Base-by-base conservation (phyloP, 2,113 vertebrate species). In the Circaetus cinerascens region DNA sequence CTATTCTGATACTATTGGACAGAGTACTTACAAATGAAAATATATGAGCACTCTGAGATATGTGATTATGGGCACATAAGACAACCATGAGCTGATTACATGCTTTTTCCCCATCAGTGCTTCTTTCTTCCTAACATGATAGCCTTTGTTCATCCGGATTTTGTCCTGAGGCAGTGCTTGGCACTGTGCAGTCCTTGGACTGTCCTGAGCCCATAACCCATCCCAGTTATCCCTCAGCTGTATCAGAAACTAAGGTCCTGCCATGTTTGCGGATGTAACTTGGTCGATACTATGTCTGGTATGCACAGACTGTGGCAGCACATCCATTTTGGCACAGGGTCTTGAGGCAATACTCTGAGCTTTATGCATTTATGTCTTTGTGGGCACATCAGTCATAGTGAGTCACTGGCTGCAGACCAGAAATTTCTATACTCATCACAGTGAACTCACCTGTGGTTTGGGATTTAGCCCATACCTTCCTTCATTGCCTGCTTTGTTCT, bases 381-480 rank as follows among this genome's bases (percentile, higher is more conserved):
- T 87, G 86, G 86, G 84, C 73, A 71, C 60, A 67, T 63, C 89
- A 67, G 29, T 63, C 84, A 86, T 3, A 43, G 59, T 41, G 41
- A 88, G 72, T 95, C 95, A 82, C 60, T 87, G 71, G 46, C 87
- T 88, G 51, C 83, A 74, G 51, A 78, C 50, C 62, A 40, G 72
- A 55, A 79, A 51, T 69, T 81, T 92, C 91, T 95, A 22, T 87
- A 32, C 79, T 93, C 85, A 62, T 53, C 80, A 12, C 4, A 43
- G 78, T 79, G 76, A 97, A 53, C 64, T 94, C 91, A 73, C 84
- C 86, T 91, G 92, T 81, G 86, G 86, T 86, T 97, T 91, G 64
- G 82, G 43, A 9, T 93, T 81, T 77, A 91, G 86, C 64, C 57
- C 69, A 67, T 8, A 25, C 30, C 46, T 90, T 60, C 27, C 36